These are phyloP conservation scores for Zaprionus davidi DNA, from an alignment of 1,140 invertebrate genomes.

Conservation along the genomic window DNA sequence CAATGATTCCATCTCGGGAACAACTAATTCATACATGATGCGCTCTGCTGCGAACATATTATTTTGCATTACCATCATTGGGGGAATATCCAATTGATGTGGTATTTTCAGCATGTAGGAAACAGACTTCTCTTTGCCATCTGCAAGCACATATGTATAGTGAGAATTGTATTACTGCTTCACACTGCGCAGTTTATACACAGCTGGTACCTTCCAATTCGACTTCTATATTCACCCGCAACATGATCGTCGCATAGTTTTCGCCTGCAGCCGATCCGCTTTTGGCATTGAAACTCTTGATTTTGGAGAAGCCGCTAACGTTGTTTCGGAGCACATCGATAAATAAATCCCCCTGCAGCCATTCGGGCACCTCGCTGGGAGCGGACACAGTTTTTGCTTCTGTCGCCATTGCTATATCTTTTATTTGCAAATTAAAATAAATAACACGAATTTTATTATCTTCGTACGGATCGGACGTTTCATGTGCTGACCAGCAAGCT, in stretches of 20 bases:
- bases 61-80: slow-evolving; percentile 38
- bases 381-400: slow-evolving; percentile 14
- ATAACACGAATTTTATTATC: slow-evolving; percentile 7
- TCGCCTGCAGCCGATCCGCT: slow-evolving; percentile 55
- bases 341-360: slow-evolving; percentile 58
- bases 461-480: slow-evolving; percentile 3
- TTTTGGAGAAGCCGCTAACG: slow-evolving; percentile 56
- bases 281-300: slow-evolving; percentile 55
- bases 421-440: not conserved
- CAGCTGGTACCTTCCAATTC: slow-evolving; percentile 21
- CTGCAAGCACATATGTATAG: slow-evolving; percentile 26
- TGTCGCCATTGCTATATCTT: slow-evolving; percentile 28
- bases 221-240: slow-evolving; percentile 56
- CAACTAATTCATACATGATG: slow-evolving; percentile 51
- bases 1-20: slow-evolving; percentile 69
- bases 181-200: not conserved
- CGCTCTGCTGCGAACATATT: slow-evolving; percentile 61
- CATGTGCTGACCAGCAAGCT: slow-evolving; percentile 5
- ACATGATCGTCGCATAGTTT: slow-evolving; percentile 64
- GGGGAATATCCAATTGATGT: slow-evolving; percentile 33
- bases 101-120: slow-evolving; percentile 67
- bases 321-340: slow-evolving; percentile 53
- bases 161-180: not conserved
- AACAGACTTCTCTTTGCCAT: slow-evolving; percentile 51
- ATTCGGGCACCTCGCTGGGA: slow-evolving; percentile 50